Conservation (phyloP, 2,113 vertebrate genomes). For the Brachyhypopomus occidentalis region DNA sequence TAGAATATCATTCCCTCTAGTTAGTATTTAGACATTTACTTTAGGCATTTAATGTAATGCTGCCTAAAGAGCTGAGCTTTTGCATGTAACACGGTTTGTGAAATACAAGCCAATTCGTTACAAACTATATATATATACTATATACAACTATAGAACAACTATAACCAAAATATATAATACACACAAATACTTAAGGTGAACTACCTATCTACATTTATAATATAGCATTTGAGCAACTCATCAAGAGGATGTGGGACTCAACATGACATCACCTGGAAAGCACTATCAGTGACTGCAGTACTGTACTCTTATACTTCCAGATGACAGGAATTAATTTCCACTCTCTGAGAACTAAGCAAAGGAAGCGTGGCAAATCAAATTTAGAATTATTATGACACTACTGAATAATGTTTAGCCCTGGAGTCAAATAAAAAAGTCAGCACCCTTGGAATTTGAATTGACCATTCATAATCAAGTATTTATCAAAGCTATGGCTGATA, state of each 20-base stretch:
- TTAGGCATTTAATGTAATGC: no score
- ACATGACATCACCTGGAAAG: constrained; percentile 1
- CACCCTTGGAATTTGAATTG: not conserved
- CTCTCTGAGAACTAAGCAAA: not conserved
- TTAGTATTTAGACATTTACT: no score
- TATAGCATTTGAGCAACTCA: not conserved
- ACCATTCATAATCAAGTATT: constrained; percentile 2
- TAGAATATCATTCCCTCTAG: no score
- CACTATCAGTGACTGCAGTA: not conserved
- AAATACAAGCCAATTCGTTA: no score
- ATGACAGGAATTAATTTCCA: not conserved
- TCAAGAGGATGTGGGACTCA: not conserved
- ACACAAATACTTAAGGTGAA: not conserved
- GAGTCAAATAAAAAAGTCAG: constrained; percentile 26
- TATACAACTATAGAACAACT: no score
- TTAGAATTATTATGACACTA: not conserved
- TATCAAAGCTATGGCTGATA: not conserved
- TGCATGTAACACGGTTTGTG: no score
- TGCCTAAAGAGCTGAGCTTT: no score
- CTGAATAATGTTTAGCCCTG: not conserved
- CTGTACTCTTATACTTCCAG: not conserved
- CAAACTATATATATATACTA: no score
- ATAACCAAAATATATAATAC: no score
- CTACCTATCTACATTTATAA: not conserved
- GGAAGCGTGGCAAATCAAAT: not conserved